phyloP scores from a whole-genome alignment of 2,888 invertebrate species.

The Troilus luridus region DNA sequence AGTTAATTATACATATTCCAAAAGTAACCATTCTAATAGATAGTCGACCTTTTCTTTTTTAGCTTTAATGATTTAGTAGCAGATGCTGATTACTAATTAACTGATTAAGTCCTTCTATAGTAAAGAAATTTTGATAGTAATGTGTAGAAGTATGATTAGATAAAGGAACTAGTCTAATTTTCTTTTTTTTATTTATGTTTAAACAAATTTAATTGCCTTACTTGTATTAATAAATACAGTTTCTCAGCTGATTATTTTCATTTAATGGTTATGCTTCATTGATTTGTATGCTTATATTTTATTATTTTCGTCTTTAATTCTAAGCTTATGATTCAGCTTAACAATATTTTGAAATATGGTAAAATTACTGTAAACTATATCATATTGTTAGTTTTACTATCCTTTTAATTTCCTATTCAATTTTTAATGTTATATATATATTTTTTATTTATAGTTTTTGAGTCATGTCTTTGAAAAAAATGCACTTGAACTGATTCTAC shows the following conservation, averaged over 20 bases:
- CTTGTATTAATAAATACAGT: background rate
- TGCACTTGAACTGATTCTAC: slow-evolving; percentile 90
- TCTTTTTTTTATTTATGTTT: background rate
- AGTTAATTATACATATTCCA: background rate
- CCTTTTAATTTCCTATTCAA: background rate
- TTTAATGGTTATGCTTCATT: background rate
- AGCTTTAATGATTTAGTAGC: background rate
- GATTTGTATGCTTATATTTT: background rate
- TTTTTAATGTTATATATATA: background rate
- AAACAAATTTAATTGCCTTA: background rate
- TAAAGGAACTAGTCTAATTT: background rate
- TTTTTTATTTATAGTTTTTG: slow-evolving; percentile 77
- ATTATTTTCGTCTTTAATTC: background rate
- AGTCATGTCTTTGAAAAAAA: slow-evolving; percentile 94
- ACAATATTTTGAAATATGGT: background rate
- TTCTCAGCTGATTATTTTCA: background rate
- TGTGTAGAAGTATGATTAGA: background rate
- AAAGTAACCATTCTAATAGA: background rate
- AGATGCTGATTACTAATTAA: background rate
- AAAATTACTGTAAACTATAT: background rate
- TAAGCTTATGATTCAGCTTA: background rate
- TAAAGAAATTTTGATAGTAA: background rate
- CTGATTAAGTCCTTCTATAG: background rate
- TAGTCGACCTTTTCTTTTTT: too few species aligned
- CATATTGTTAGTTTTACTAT: background rate